These are phyloP conservation scores for Andricus grossulariae DNA, from an alignment of 1,140 invertebrate species.

Conservation along the genomic window DNA sequence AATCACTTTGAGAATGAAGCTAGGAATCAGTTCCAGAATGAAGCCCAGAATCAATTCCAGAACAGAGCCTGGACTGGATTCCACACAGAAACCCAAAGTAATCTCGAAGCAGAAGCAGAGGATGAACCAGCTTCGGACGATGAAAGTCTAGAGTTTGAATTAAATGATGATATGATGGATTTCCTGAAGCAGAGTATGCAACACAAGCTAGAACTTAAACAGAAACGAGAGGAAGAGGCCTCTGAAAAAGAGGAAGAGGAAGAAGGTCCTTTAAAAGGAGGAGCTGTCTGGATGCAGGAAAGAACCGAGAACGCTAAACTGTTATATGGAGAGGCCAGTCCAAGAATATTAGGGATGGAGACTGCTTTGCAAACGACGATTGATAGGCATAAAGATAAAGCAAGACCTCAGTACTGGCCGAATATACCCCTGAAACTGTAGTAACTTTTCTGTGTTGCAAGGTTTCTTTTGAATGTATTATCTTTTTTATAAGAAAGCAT, in stretches of 20 bases:
- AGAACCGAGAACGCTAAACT: constrained; percentile 71
- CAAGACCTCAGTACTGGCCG: constrained; percentile 83
- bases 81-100: not conserved
- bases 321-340: constrained; percentile 79
- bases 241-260: constrained; percentile 55
- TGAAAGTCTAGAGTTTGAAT: constrained; percentile 76
- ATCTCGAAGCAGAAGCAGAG: constrained; percentile 29
- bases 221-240: constrained; percentile 53
- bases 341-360: constrained; percentile 86
- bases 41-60: too few relatives aligned
- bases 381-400: constrained; percentile 79
- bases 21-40: too few relatives aligned
- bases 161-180: constrained; percentile 81
- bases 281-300: constrained; percentile 55
- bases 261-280: constrained; percentile 30
- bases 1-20: too few relatives aligned
- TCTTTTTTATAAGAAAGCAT: too few relatives aligned
- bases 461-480: too few relatives aligned
- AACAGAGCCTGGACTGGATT: too few relatives aligned
- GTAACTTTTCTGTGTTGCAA: not conserved
- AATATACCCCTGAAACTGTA: constrained; percentile 81
- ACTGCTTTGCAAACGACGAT: constrained; percentile 82
- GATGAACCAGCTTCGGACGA: constrained; percentile 38
- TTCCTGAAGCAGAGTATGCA: constrained; percentile 80
- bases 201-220: constrained; percentile 76